Evolutionary conservation across 2,888 invertebrate genomes (phyloP).

Genomic region (Andrena trimmerana): DNA sequence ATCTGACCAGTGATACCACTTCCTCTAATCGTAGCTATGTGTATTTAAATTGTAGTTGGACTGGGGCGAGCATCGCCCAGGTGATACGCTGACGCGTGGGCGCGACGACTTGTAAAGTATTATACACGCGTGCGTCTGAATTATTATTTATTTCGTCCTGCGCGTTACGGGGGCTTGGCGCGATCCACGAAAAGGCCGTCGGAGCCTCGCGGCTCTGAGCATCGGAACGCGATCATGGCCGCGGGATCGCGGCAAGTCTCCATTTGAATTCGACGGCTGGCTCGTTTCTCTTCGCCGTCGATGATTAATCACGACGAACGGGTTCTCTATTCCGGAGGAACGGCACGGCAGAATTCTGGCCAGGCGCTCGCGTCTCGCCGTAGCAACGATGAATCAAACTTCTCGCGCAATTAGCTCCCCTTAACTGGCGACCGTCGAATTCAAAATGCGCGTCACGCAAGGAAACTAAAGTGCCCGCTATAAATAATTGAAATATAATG

Average conservation of each 20-base stretch:
- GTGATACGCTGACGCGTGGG: slow-evolving; percentile 16
- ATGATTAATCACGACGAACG: slow-evolving; percentile 1
- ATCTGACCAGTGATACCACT: slow-evolving; percentile 79
- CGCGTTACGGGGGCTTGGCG: slow-evolving; percentile 36
- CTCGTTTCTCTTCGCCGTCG: slow-evolving; percentile 11
- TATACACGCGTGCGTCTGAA: slow-evolving; percentile 59
- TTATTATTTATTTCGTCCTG: slow-evolving; percentile 71
- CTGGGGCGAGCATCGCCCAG: slow-evolving; percentile 49
- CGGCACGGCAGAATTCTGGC: slow-evolving; percentile 3
- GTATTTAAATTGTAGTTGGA: slow-evolving; percentile 60
- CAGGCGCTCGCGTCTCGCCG: slow-evolving; percentile 3
- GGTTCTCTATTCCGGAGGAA: no score
- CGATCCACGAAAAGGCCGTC: slow-evolving; percentile 18
- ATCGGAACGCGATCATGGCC: slow-evolving; percentile 5
- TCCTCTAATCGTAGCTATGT: slow-evolving; percentile 75
- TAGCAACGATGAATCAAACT: slow-evolving; percentile 42
- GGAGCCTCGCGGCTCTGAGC: neutral
- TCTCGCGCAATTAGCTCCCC: slow-evolving; percentile 34
- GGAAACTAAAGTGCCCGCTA: slow-evolving; percentile 57
- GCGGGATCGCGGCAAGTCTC: slow-evolving; percentile 32
- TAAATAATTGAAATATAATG: slow-evolving; percentile 64
- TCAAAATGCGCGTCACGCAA: slow-evolving; percentile 59
- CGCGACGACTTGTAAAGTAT: slow-evolving; percentile 70
- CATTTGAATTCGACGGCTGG: slow-evolving; percentile 64
- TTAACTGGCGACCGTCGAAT: slow-evolving; percentile 59